Evolutionary conservation across 1,140 invertebrate species (phyloP).

Genomic region (Bombyx mandarina): DNA sequence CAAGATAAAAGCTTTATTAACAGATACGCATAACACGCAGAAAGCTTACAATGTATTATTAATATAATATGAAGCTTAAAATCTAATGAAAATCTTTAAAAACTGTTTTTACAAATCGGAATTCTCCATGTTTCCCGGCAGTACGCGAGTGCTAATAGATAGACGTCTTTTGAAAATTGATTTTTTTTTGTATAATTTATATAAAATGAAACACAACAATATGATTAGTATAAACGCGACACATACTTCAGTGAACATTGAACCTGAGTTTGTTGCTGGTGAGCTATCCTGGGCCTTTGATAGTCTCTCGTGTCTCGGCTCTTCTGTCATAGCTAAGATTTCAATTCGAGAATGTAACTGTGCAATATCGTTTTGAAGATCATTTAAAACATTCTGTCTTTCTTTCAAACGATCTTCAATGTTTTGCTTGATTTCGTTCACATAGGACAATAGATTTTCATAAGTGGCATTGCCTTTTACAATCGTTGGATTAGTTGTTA

Average conservation of each 20-base stretch:
- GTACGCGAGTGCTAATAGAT: constrained; percentile 19
- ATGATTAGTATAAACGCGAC: constrained; percentile 25
- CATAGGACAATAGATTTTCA: constrained; percentile 11
- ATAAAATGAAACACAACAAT: constrained; percentile 21
- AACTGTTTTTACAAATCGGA: constrained; percentile 16
- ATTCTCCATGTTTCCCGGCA: constrained; percentile 24
- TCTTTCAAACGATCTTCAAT: constrained; percentile 18
- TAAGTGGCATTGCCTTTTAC: constrained; percentile 1
- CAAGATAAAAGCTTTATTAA: too few species aligned
- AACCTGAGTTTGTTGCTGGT: constrained; percentile 3
- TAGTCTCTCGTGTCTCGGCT: constrained; percentile 16
- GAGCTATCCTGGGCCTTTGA: not conserved
- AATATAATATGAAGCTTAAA: too few species aligned
- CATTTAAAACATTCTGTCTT: constrained; percentile 17
- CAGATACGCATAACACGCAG: too few species aligned
- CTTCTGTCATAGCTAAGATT: constrained; percentile 6
- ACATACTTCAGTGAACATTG: constrained; percentile 23
- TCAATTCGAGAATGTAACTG: constrained; percentile 8
- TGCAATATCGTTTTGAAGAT: constrained; percentile 17
- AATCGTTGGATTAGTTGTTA: not conserved
- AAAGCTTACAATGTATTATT: too few species aligned
- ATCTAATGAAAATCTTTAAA: too few species aligned
- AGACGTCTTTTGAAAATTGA: constrained; percentile 17
- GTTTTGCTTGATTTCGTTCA: constrained; percentile 18
- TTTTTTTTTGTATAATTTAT: constrained; percentile 25